phyloP scores from a whole-genome alignment of 2,113 vertebrate species.

The Etia nguti region DNA sequence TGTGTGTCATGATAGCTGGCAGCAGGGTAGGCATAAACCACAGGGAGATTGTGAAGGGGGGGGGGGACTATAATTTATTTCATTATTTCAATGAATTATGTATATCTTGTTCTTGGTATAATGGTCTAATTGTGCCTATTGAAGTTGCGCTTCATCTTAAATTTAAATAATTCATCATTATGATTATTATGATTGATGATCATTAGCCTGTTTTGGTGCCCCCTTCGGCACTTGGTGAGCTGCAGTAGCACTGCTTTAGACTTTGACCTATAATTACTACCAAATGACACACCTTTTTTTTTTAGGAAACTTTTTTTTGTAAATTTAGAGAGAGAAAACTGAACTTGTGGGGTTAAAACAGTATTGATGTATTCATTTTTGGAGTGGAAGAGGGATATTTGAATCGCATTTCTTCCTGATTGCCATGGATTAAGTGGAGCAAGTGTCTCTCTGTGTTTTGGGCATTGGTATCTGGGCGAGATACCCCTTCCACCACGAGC shows the following conservation, averaged over 20 bases:
- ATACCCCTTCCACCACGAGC: neutral
- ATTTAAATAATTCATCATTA: neutral
- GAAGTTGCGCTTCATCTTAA: neutral
- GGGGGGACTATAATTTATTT: neutral
- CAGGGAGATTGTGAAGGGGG: neutral
- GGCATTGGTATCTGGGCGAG: constrained; percentile 2
- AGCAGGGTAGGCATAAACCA: neutral
- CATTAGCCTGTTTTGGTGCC: neutral
- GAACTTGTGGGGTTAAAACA: neutral
- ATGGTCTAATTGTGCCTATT: neutral
- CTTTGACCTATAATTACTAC: neutral
- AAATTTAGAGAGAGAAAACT: fast-evolving
- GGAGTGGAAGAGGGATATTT: neutral
- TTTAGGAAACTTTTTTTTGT: neutral
- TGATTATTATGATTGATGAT: neutral
- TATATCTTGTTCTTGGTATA: neutral
- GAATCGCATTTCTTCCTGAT: neutral
- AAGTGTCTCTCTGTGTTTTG: constrained; percentile 18
- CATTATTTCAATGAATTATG: neutral
- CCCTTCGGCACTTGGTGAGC: neutral
- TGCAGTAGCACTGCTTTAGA: neutral
- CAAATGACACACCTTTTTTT: neutral
- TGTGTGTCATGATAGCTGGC: neutral
- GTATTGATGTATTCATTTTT: neutral
- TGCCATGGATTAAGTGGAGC: constrained; percentile 13